Conservation (phyloP, 2,888 invertebrate species). For the Dicyrtoma fusca region DNA sequence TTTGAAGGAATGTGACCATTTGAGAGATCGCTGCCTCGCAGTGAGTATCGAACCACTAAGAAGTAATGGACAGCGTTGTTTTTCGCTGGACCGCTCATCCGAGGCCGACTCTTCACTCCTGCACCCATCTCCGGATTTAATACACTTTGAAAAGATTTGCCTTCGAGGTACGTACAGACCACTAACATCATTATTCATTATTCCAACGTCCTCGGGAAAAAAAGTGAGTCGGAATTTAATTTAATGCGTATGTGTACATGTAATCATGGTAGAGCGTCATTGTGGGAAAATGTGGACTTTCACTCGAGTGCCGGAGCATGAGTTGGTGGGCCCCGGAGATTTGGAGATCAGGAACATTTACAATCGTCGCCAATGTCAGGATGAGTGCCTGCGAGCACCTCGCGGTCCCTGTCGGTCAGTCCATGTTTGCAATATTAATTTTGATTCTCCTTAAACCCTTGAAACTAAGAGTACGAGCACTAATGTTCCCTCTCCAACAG, state of each 20-base stretch:
- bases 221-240: background rate
- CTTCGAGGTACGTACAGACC: conserved; percentile 58
- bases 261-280: conserved; percentile 55
- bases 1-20: conserved; percentile 59
- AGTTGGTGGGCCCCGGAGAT: conserved; percentile 61
- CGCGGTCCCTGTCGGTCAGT: conserved; percentile 61
- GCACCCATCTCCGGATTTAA: conserved; percentile 59
- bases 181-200: conserved; percentile 2
- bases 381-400: conserved; percentile 62
- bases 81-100: conserved; percentile 60
- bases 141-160: conserved; percentile 62
- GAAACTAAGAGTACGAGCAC: conserved; percentile 1
- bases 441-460: no score
- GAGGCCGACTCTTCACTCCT: conserved; percentile 59
- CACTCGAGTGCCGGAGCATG: conserved; percentile 62
- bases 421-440: background rate
- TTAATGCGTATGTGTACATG: background rate
- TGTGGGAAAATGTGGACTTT: conserved; percentile 62
- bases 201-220: background rate
- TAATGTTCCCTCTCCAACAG: conserved; percentile 51
- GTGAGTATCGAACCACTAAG: conserved; percentile 59
- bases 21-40: conserved; percentile 59
- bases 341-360: conserved; percentile 61
- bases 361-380: conserved; percentile 62
- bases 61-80: conserved; percentile 60